Percentiles rank a stretch among this genome's conserved stretches.
Conservation (phyloP, 2,888 invertebrate genomes). For the Prosapia bicincta region DNA sequence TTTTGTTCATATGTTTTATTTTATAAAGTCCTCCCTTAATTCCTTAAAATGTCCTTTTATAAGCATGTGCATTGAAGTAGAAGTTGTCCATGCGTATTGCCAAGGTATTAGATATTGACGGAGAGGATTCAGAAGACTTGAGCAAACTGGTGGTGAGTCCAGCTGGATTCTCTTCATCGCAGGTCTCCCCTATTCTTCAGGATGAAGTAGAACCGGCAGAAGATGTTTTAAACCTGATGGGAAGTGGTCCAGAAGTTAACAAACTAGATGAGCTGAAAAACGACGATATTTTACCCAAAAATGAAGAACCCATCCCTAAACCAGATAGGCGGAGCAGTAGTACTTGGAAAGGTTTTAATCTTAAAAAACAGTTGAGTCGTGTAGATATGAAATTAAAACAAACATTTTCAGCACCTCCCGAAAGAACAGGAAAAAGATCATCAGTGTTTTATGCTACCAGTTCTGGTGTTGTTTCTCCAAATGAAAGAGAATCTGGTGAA, state of each 20-base stretch:
- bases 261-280: constrained; percentile 13
- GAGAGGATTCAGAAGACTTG: constrained; percentile 26
- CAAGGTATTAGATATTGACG: constrained; percentile 37
- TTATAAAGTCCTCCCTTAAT: neutral
- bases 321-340: constrained; percentile 35
- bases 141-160: constrained; percentile 30
- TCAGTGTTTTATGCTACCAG: constrained; percentile 22
- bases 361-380: constrained; percentile 77
- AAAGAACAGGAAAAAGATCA: constrained; percentile 43
- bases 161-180: constrained; percentile 29
- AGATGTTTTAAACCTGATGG: constrained; percentile 32
- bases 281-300: constrained; percentile 11
- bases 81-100: constrained; percentile 20
- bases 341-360: constrained; percentile 71
- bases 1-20: neutral
- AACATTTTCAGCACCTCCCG: constrained; percentile 53
- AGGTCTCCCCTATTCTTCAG: constrained; percentile 32
- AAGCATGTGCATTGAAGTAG: constrained; percentile 5
- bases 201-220: constrained; percentile 39
- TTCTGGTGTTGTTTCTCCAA: constrained; percentile 15
- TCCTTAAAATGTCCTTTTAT: neutral
- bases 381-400: constrained; percentile 73
- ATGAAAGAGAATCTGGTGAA: constrained; percentile 20
- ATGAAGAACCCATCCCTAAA: constrained; percentile 21
- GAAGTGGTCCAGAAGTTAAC: neutral